Evolutionary conservation across 1,140 invertebrate genomes (phyloP), one percentile per base, ranked within the genome.

Genomic region (Sycophaga agraensis): DNA sequence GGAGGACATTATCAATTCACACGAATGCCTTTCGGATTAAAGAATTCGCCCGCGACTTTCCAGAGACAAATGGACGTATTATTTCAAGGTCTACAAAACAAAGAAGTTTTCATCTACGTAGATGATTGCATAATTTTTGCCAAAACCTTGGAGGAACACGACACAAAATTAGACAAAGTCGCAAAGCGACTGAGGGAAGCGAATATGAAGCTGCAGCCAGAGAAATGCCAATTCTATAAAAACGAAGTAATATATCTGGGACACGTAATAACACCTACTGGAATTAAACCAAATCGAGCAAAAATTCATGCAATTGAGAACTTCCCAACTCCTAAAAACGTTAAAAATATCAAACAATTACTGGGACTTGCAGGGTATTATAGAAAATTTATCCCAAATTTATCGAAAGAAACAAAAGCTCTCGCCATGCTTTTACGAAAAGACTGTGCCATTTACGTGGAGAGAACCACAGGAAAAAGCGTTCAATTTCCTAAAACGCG

Each of bases 191-290:
- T n/a, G n/a, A n/a, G n/a, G n/a, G n/a, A n/a, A n/a, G n/a, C n/a
- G n/a, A n/a, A n/a, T n/a, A n/a, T n/a, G n/a, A 22, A 19, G 14
- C n/a, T 49, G 0, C 2, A 17, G 4, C n/a, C 39, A 0, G 37
- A 7, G 16, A 54, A 54, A 14, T 54, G 51, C n/a, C 11, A 54
- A 19, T 42, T 54, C 16, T 28, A 42, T 42, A 54, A 28, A 17
- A n/a, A 12, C 2, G 11, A 21, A n/a, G 51, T 43, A 26, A 17
- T 12, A 1, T 42, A 24, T 7, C 11, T 55, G 4, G 53, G 39
- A 0, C 17, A n/a, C 12, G 24, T 17, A 28, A 24, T 55, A 1
- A 31, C 22, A 0, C n/a, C 7, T 9, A 19, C 17, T 1, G 39
- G 22, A 2, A 42, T 42, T 1, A 4, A 17, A 8, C 35, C 51